Evolutionary conservation across 1,140 invertebrate species (phyloP), one percentile per base, ranked within the genome.

Genomic region (Pseudomyrmex concolor): DNA sequence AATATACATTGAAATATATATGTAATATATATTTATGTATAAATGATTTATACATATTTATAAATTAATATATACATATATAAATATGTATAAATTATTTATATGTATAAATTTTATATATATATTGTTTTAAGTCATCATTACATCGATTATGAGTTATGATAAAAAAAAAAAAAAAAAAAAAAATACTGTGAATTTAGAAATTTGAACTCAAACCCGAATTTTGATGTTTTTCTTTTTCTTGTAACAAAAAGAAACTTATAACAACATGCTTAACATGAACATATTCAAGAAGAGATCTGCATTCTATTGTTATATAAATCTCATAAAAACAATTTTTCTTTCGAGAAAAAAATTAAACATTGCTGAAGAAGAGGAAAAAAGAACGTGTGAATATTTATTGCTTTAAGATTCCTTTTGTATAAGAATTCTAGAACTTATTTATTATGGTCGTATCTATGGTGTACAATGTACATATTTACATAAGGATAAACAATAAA

Each of bases 401-500:
- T 83, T 71, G 83, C 72, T 34, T 87, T 77, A 87, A 78, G 81
- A 59, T 84, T 87, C 34, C 34, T 87, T 87, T 87, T 84, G 84
- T 81, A 74, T 84, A 86, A 80, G 73, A 34, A 86, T 74, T 48
- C 60, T 71, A 87, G 66, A 15, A 48, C 55, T 76, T 88, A 88
- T 87, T 87, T 87, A 85, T 87, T 85, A 76, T 81, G 50, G n/a
- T 82, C 78, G 15, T 88, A 88, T 87, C 70, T 90, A 91, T 70
- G 63, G 81, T 84, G 84, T 90, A 83, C 80, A 90, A 86, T 91
- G 89, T 91, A 90, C 73, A 91, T 91, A 90, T 70, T 90, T 91
- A 90, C 80, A 66, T 71, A 80, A 81, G 64, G 13, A 57, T 89
- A 86, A 85, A 87, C 34, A 90, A 88, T 67, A 81, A 90, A 90